Evolutionary conservation across 1,140 invertebrate genomes (phyloP).

Genomic region (Nixonia krombeini): DNA sequence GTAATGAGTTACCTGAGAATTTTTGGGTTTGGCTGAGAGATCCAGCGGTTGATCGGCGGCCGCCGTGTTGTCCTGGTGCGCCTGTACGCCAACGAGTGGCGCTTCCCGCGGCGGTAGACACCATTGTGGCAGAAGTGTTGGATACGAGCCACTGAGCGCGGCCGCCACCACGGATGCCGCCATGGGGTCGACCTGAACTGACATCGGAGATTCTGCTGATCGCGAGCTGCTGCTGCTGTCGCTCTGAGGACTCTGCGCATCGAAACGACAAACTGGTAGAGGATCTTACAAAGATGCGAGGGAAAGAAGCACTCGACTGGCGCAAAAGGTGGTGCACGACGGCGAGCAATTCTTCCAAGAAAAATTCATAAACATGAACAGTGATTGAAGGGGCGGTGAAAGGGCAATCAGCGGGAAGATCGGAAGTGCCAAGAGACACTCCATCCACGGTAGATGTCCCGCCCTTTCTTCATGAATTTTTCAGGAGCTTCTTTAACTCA

Average conservation of each 20-base stretch:
- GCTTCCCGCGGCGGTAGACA: conserved; percentile 71
- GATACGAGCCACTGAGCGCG: conserved; percentile 74
- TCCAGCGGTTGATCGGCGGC: conserved; percentile 82
- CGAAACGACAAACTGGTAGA: conserved; percentile 7
- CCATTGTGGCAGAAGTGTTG: conserved; percentile 74
- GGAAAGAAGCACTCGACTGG: too few species aligned
- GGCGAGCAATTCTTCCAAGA: too few species aligned
- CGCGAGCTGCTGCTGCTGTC: conserved; percentile 71
- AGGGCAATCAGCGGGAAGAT: conserved; percentile 5
- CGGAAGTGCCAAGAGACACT: background rate
- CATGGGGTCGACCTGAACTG: conserved; percentile 73
- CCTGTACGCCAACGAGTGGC: conserved; percentile 69
- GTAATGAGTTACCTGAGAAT: conserved; percentile 66
- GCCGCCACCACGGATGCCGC: conserved; percentile 76
- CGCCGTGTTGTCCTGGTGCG: conserved; percentile 67
- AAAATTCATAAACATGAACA: conserved; percentile 5
- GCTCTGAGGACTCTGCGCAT: conserved; percentile 68
- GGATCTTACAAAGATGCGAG: background rate
- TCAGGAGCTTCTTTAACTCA: conserved; percentile 1
- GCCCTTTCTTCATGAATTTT: conserved; percentile 12
- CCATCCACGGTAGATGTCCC: background rate
- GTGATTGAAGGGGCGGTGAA: background rate
- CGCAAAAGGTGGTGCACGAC: too few species aligned
- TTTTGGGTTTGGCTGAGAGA: conserved; percentile 80
- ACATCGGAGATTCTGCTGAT: conserved; percentile 72